Base-by-base conservation (phyloP, 2,113 vertebrate genomes). In the Bagarius yarrelli region DNA sequence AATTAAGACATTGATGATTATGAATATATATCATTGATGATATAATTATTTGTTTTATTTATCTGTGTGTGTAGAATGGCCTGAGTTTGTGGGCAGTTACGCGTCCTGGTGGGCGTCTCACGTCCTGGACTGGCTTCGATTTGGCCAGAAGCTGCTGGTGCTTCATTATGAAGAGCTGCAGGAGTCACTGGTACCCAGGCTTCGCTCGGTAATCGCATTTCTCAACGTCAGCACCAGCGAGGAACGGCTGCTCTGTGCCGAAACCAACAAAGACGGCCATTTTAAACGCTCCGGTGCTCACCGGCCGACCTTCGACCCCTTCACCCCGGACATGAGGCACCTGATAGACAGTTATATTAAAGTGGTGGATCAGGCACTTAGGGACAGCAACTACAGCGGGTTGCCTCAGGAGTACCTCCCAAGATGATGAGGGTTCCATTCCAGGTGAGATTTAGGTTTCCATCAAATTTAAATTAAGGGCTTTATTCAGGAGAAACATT, bases 41-140 rank as follows among this genome's bases (percentile, higher is more conserved):
- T 56, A 69, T 5, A 18, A 25, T 25, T 57, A 34, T 40, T 67
- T 53, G 61, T 23, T 56, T 8, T 72, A 0, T 81, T 5, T 76
- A 12, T 73, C 59, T 32, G 25, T 61, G 4, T 69, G 55, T 47
- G 50, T 75, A 96, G 95, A 96, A 57, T 96, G 95, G 95, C 95
- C 95, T 0, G 95, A 96, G 18, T 96, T 96, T 0, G 95, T 96
- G 27, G 92, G 89, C 86, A 95, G 93, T 88, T 96, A 96, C 0
- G 93, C 95, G 0, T 94, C 95, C 0, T 96, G 95, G 95, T 96
- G 95, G 95, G 95, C 94, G 0, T 96, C 95, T 0, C 95, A 96
- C 0, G 94, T 94, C 1, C 87, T 96, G 40, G 95, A 96, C 88
- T 96, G 95, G 95, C 92, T 96, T 5, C 94, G 89, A 52, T 95